Evolutionary conservation across 2,888 invertebrate species (phyloP).

Genomic region (Eristalinus sepulchralis): DNA sequence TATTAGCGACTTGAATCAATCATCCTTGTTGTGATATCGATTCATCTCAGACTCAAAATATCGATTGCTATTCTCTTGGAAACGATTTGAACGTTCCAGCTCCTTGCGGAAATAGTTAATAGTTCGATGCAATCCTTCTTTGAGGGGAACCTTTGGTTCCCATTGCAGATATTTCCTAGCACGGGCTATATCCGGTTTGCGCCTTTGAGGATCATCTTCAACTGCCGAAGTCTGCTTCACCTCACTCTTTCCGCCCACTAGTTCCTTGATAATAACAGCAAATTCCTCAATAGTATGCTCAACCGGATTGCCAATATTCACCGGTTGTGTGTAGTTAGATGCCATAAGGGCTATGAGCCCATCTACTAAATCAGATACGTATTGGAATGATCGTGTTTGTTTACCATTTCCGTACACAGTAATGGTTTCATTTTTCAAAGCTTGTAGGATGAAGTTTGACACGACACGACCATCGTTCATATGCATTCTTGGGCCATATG

Average conservation of each 20-base stretch:
- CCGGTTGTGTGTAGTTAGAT: slow-evolving; percentile 94
- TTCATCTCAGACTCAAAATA: slow-evolving; percentile 77
- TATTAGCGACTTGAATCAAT: slow-evolving; percentile 50
- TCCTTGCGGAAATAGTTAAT: slow-evolving; percentile 97
- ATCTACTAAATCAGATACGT: slow-evolving; percentile 97
- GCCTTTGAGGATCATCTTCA: slow-evolving; percentile 97
- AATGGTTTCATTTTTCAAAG: slow-evolving; percentile 95
- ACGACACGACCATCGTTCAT: slow-evolving; percentile 99
- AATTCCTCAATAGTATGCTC: slow-evolving; percentile 98
- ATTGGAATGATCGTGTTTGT: slow-evolving; percentile 98
- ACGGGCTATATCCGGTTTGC: slow-evolving; percentile 95
- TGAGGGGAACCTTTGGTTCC: slow-evolving; percentile 94
- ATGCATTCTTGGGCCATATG: slow-evolving; percentile 99
- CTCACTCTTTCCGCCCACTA: slow-evolving; percentile 92
- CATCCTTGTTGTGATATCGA: slow-evolving; percentile 58
- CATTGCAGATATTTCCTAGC: slow-evolving; percentile 93
- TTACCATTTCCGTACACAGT: slow-evolving; percentile 95
- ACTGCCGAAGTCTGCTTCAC: slow-evolving; percentile 92
- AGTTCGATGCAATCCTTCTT: slow-evolving; percentile 93
- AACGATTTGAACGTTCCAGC: slow-evolving; percentile 83
- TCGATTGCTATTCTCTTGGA: slow-evolving; percentile 78
- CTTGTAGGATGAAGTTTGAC: slow-evolving; percentile 98
- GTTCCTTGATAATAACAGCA: slow-evolving; percentile 90
- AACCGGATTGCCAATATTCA: slow-evolving; percentile 98
- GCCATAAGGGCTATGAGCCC: slow-evolving; percentile 96